phyloP scores from a whole-genome alignment of 1,140 invertebrate genomes.

The Chlorops oryzae region DNA sequence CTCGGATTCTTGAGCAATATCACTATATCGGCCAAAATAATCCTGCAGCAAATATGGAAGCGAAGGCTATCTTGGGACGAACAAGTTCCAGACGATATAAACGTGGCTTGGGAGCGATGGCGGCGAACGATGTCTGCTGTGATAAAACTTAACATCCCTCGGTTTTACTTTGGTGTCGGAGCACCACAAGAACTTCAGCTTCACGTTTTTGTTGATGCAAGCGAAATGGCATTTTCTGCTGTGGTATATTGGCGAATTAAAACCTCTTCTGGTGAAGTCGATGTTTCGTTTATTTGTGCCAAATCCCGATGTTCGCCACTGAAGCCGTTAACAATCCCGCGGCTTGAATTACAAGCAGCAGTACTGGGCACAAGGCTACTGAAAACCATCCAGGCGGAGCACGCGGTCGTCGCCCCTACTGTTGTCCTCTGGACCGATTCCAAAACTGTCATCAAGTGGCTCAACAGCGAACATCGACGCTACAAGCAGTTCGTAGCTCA shows the following conservation, averaged over 20 bases:
- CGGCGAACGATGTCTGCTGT: background rate
- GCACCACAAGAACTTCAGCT: too few relatives aligned
- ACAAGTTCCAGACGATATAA: background rate
- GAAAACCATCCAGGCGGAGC: background rate
- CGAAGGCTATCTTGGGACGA: too few relatives aligned
- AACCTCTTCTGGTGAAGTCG: background rate
- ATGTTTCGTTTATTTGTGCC: background rate
- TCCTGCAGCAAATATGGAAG: too few relatives aligned
- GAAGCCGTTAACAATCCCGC: conserved; percentile 32
- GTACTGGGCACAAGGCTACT: conserved; percentile 18
- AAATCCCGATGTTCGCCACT: conserved; percentile 24
- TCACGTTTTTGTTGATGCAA: conserved; percentile 8
- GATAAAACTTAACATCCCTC: background rate
- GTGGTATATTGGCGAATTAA: conserved; percentile 14
- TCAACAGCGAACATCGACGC: background rate
- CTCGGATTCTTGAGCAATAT: background rate
- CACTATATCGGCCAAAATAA: too few relatives aligned
- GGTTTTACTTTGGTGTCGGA: background rate
- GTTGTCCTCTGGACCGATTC: conserved; percentile 14
- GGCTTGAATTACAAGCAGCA: conserved; percentile 42
- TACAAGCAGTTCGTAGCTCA: conserved; percentile 2
- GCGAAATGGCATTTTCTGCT: conserved; percentile 3
- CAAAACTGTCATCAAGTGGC: conserved; percentile 1
- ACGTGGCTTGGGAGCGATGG: background rate
- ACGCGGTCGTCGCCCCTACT: background rate